phyloP scores from a whole-genome alignment of 2,797 vertebrate genomes.

The Peromyscus melanophrys region DNA sequence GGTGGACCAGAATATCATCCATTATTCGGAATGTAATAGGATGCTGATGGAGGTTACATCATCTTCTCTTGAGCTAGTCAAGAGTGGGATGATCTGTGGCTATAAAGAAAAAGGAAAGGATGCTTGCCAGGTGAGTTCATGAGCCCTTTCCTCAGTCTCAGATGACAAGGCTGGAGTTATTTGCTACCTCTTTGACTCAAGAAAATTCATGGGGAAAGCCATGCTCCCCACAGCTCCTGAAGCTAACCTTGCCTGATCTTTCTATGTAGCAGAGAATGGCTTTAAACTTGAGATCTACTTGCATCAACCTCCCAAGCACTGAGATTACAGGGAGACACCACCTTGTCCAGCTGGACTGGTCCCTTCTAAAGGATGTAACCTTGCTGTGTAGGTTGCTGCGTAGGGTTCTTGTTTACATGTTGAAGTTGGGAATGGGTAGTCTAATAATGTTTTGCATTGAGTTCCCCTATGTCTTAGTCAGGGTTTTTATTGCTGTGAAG shows the following conservation, averaged over 20 bases:
- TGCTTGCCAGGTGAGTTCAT: conserved; percentile 49
- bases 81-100: conserved; percentile 28
- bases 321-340: neutral
- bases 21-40: neutral
- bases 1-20: neutral
- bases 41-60: neutral
- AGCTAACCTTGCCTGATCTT: neutral
- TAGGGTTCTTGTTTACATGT: neutral
- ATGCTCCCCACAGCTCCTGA: too few species aligned
- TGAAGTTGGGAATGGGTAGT: neutral
- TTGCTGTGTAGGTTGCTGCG: neutral
- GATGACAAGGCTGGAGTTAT: neutral
- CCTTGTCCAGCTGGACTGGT: neutral
- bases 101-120: neutral
- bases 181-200: neutral
- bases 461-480: neutral
- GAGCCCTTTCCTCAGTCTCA: neutral
- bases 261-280: neutral
- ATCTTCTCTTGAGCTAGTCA: accelerated
- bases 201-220: neutral
- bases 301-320: neutral
- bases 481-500: neutral
- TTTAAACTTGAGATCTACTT: neutral
- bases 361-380: neutral
- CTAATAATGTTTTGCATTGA: neutral